Base-by-base conservation (phyloP, 2,797 vertebrate genomes). In the Sarcoramphus papa region DNA sequence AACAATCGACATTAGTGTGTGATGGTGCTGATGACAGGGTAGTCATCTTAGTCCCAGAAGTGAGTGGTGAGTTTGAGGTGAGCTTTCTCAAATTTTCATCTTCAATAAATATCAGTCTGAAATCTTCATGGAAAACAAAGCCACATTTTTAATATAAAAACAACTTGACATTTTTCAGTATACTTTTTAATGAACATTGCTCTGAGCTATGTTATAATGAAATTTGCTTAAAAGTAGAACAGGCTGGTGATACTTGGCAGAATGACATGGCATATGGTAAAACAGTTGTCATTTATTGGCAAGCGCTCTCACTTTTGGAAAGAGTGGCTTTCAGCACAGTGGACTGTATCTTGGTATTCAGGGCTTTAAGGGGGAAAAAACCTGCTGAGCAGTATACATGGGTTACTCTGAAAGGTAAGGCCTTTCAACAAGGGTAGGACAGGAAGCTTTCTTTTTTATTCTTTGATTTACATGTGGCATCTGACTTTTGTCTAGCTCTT, bases 281-380 rank as follows among this genome's bases (percentile, higher is more conserved):
- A 99, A 98, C 99, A 99, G 99, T 98, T 99, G 99, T 98, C 98
- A 98, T 98, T 98, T 98, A 97, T 98, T 98, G 98, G 98, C 98
- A 97, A 98, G 98, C 95, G 51, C 96, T 98, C 97, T 96, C 95
- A 83, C 97, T 98, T 98, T 98, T 98, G 97, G 98, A 97, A 97
- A 98, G 98, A 98, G 97, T 97, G 97, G 97, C 97, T 98, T 98
- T 98, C 95, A 93, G 97, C 98, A 98, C 96, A 97, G 97, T 98
- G 98, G 97, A 97, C 97, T 92, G 92, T 93, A 95, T 97, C 98
- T 98, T 91, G 92, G 97, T 98, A 97, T 98, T 98, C 98, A 97
- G 88, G 92, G 94, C 96, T 97, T 91, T 91, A 98, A 97, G 93
- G 96, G 88, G 80, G 97, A 97, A 81, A 56, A 10, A 14, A 6